These are phyloP conservation scores for Nematostella vectensis DNA, from an alignment of 92 coral and sea anemone species.

Conservation along the genomic window DNA sequence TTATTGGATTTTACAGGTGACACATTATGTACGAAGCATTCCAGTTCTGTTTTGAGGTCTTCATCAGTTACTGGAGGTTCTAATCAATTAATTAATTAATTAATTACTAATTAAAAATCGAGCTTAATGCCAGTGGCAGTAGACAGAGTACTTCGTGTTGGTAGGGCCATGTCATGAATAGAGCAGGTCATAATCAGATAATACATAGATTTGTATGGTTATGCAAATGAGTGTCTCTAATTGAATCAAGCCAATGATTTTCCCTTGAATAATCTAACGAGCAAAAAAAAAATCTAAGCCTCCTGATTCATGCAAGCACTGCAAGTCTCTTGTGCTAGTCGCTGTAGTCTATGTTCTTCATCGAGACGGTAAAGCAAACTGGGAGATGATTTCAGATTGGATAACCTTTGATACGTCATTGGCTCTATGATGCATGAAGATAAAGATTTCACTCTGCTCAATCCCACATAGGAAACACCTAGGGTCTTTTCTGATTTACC, in stretches of 20 bases:
- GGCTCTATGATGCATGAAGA: slow-evolving; percentile 32
- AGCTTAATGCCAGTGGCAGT: too few species aligned
- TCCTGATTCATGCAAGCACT: slow-evolving; percentile 2
- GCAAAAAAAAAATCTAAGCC: too few species aligned
- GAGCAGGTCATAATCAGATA: too few species aligned
- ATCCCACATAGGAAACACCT: slow-evolving; percentile 12
- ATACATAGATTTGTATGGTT: too few species aligned
- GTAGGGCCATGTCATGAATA: too few species aligned
- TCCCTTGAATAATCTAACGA: too few species aligned
- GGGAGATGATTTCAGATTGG: slow-evolving; percentile 18
- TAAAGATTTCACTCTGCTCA: slow-evolving; percentile 17
- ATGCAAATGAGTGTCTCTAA: too few species aligned
- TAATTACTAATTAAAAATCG: too few species aligned
- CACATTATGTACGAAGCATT: slow-evolving; percentile 25
- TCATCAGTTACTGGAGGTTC: slow-evolving; percentile 23
- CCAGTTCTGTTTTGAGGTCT: slow-evolving; percentile 17
- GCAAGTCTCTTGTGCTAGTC: slow-evolving; percentile 18
- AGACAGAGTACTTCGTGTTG: too few species aligned
- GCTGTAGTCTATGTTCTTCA: slow-evolving; percentile 29
- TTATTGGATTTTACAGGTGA: slow-evolving; percentile 25
- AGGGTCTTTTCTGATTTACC: slow-evolving; percentile 10
- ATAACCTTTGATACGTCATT: slow-evolving; percentile 35
- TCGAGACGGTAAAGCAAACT: slow-evolving; percentile 15
- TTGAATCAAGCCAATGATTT: too few species aligned
- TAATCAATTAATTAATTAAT: slow-evolving; percentile 10